A percentile compares a stretch with the other conserved stretches of the same genome.
Conservation (phyloP, 2,797 vertebrate species). For the Tympanoctomys barrerae region DNA sequence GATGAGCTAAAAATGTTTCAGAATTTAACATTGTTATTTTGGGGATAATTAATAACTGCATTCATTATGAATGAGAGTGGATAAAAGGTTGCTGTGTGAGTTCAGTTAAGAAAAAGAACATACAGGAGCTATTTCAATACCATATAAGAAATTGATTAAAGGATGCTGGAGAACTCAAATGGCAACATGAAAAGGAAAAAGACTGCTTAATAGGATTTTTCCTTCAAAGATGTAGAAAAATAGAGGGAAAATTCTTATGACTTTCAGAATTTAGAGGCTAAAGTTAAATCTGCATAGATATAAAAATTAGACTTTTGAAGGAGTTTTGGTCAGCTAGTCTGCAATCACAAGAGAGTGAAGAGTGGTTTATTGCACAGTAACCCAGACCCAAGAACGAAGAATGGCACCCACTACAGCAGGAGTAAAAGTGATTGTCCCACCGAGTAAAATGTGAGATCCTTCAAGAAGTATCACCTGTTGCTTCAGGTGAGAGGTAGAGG, state of each 20-base stretch:
- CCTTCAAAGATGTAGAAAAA: neutral
- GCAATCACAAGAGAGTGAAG: neutral
- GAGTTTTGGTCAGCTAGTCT: neutral
- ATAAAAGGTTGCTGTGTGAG: neutral
- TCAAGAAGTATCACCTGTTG: neutral
- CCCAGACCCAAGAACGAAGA: neutral
- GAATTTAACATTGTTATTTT: neutral
- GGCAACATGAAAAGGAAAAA: neutral
- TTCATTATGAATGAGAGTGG: neutral
- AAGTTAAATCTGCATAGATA: neutral
- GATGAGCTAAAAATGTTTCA: neutral
- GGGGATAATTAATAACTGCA: neutral
- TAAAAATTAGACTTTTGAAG: neutral
- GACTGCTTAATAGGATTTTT: neutral
- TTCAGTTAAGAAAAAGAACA: neutral
- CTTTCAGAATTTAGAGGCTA: neutral
- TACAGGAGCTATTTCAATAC: neutral
- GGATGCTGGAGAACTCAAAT: neutral
- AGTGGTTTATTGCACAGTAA: neutral
- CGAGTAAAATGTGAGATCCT: neutral
- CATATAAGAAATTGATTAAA: neutral
- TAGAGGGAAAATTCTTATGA: rapidly evolving
- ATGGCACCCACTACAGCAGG: neutral
- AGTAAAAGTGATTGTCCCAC: neutral
- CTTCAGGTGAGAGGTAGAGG: neutral